Percentiles rank a stretch among this genome's conserved stretches.
Conservation (phyloP, 2,888 invertebrate genomes). For the Ornithoptera priamus region DNA sequence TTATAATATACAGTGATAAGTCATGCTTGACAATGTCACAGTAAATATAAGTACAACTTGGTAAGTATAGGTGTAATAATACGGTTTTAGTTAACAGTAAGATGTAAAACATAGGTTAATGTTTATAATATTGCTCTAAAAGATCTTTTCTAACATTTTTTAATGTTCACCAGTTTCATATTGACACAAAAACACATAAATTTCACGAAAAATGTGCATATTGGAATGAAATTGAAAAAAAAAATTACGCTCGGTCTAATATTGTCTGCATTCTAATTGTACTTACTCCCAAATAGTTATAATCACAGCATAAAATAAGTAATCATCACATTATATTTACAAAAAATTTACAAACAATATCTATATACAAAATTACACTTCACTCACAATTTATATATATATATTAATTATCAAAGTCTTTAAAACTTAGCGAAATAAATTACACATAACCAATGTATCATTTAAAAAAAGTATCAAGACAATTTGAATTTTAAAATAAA, state of each 20-base stretch:
- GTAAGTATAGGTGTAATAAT: background rate
- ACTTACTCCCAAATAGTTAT: constrained; percentile 17
- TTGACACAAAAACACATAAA: background rate
- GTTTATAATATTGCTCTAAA: background rate
- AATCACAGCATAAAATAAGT: constrained; percentile 28
- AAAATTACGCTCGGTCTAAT: constrained; percentile 3
- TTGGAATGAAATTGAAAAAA: constrained; percentile 11
- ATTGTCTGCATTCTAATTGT: constrained; percentile 26
- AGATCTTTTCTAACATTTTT: background rate
- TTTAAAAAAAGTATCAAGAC: background rate
- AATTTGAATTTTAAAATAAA: background rate
- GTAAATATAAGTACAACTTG: constrained; percentile 3
- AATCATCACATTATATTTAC: constrained; percentile 21
- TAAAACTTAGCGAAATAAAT: background rate
- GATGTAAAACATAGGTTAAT: background rate
- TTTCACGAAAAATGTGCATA: background rate
- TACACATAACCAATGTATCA: background rate
- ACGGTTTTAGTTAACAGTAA: background rate
- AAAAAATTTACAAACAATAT: constrained; percentile 20
- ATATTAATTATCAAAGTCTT: background rate
- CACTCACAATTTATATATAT: background rate
- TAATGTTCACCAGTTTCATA: background rate
- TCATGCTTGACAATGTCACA: no score
- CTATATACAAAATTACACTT: constrained; percentile 8
- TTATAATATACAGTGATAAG: no score